These are phyloP conservation scores for Orchestes rusci DNA, from an alignment of 2,888 invertebrate species.

Conservation along the genomic window DNA sequence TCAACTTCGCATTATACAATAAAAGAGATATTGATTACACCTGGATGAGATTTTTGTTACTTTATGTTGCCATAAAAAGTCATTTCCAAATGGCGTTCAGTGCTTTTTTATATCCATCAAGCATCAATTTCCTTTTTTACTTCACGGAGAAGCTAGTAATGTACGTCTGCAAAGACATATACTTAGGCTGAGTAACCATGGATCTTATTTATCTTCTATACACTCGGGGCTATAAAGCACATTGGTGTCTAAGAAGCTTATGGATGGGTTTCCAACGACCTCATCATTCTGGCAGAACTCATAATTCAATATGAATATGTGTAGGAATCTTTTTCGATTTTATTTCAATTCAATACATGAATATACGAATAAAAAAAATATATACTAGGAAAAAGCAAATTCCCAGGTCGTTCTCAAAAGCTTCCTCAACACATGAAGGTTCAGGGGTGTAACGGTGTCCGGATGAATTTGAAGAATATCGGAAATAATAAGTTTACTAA, in stretches of 20 bases:
- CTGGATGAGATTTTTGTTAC: conserved; percentile 40
- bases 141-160: conserved; percentile 27
- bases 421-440: too few relatives aligned
- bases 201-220: conserved; percentile 27
- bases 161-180: conserved; percentile 38
- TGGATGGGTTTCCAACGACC: background rate
- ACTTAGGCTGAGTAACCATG: conserved; percentile 29
- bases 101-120: conserved; percentile 37
- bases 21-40: conserved; percentile 39
- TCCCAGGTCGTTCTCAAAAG: too few relatives aligned
- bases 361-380: too few relatives aligned
- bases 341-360: too few relatives aligned
- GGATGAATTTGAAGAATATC: too few relatives aligned
- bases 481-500: too few relatives aligned
- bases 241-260: conserved; percentile 2
- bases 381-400: too few relatives aligned
- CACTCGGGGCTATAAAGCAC: conserved; percentile 7
- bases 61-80: conserved; percentile 39
- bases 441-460: too few relatives aligned
- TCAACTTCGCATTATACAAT: conserved; percentile 39
- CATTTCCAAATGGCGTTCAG: conserved; percentile 40
- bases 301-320: too few relatives aligned
- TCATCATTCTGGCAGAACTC: too few relatives aligned
- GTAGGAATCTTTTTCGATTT: too few relatives aligned
- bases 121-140: conserved; percentile 32